Base-by-base conservation (phyloP, 1,140 invertebrate genomes). In the Diabrotica virgifera region DNA sequence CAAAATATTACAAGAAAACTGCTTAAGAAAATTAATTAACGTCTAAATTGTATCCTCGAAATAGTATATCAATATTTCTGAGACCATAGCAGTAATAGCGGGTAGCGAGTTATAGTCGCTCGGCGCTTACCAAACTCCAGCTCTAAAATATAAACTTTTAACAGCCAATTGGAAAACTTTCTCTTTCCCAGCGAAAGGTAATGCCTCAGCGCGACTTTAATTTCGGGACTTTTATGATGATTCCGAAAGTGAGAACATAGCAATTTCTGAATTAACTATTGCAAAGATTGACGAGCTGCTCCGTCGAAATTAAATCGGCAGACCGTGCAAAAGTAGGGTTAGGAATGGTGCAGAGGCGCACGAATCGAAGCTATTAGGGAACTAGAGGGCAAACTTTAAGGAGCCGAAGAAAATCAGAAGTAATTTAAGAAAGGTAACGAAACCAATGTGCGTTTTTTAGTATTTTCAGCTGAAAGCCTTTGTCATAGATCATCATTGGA, bases 251-350 rank as follows among this genome's bases (percentile, higher is more conserved):
- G 69, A 68, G 71, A 72, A 72, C 71, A 72, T 68, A 57, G 69
- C 67, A 70, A 72, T 72, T 71, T 62, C 65, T 69, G 68, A 72
- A 72, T 71, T 70, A 72, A 72, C 69, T 71, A 72, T 72, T 68
- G 69, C 71, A 67, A 70, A 71, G 73, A 74, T 74, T 74, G 73
- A 74, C 73, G 73, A 72, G 67, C 66, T 38, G 69, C 59, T 59
- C 64, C 66, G 67, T 59, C 68, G 70, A 75, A 75, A 75, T 75
- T 75, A 75, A 75, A 75, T 75, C 73, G 73, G 73, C 70, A 69
- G 72, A 71, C 68, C 70, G 24, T 9, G 55, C 46, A 59, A 65
- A 40, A 36, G 67, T 14, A 50, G 64, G 14, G 63, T 61, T 56
- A 53, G 66, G 52, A 54, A 24, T 37, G 52, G 51, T 52, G 56